A percentile compares a stretch with the other conserved stretches of the same genome.
These are phyloP conservation scores for Drosophila nigricruria DNA, from an alignment of 2,888 invertebrate genomes.

Conservation along the genomic window DNA sequence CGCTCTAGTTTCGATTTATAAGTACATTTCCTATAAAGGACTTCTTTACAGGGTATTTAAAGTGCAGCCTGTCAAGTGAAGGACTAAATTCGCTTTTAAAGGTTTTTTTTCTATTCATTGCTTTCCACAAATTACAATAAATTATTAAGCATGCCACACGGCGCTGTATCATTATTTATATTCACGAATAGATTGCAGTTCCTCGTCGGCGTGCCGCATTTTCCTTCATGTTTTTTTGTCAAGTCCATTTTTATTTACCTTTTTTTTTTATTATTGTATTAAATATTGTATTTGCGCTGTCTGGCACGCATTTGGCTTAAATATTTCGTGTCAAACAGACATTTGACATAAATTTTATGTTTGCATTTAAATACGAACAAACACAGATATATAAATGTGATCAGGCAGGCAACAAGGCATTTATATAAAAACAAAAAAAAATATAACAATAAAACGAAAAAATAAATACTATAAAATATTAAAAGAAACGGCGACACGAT, in stretches of 20 bases:
- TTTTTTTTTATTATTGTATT: slow-evolving; percentile 45
- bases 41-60: slow-evolving; percentile 10
- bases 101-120: slow-evolving; percentile 46
- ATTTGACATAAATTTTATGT: slow-evolving; percentile 84
- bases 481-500: slow-evolving; percentile 45
- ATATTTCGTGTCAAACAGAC: slow-evolving; percentile 83
- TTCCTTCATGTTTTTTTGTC: slow-evolving; percentile 25
- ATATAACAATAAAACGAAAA: slow-evolving; percentile 24
- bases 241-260: slow-evolving; percentile 30
- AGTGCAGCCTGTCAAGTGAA: slow-evolving; percentile 33
- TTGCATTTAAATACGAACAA: slow-evolving; percentile 82
- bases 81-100: slow-evolving; percentile 63
- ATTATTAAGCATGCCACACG: slow-evolving; percentile 67
- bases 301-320: slow-evolving; percentile 72
- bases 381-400: slow-evolving; percentile 19
- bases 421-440: slow-evolving; percentile 44
- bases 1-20: neutral
- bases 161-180: slow-evolving; percentile 62
- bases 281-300: slow-evolving; percentile 65
- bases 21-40: neutral
- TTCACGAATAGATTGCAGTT: slow-evolving; percentile 49
- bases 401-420: slow-evolving; percentile 36
- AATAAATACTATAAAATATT: slow-evolving; percentile 59
- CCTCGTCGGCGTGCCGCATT: slow-evolving; percentile 18
- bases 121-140: slow-evolving; percentile 76